Evolutionary conservation across 2,797 vertebrate species (phyloP), one percentile per base, ranked within the genome.

Genomic region (Chelon auratus): DNA sequence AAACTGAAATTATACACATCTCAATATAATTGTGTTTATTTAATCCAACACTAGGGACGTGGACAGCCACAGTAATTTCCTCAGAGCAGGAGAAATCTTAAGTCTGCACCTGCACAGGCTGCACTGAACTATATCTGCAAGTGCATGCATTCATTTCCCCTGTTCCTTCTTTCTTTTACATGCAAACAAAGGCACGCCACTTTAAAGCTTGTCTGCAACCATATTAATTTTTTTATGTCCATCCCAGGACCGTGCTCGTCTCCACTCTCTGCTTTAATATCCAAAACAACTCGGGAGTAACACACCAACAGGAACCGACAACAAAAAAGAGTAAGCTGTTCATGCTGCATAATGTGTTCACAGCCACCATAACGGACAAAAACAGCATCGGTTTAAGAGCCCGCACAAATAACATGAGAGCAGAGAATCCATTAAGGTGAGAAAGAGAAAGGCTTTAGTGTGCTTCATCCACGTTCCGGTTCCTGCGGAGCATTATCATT

Each of bases 41-140:
- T 83, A 51, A 72, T 76, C n/a, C 58, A 58, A 30, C 58, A 52
- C 61, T 3, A 40, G 37, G 45, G 70, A 62, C 20, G 48, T 36
- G 9, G 12, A 62, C 5, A 68, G 56, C 22, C 59, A 48, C 71
- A 20, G 64, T 68, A 24, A 78, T 75, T 83, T 82, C 80, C 65
- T 60, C 17, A 55, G 59, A 68, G 64, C 9, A 30, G 54, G 33
- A 62, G 52, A 65, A 73, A 7, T n/a, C 51, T 67, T 40, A 53
- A 55, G 76, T 68, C 14, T 30, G n/a, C 50, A 14, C 33, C 53
- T 62, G 50, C 37, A 52, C 39, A 45, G 24, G 43, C 51, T 22
- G 62, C n/a, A 33, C 47, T 5, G 10, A n/a, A 37, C n/a, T 36
- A 11, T 2, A 12, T 39, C 14, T 61, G 17, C 15, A 39, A 39